phyloP scores from a whole-genome alignment of 2,797 vertebrate species.

The Peromyscus attwateri region DNA sequence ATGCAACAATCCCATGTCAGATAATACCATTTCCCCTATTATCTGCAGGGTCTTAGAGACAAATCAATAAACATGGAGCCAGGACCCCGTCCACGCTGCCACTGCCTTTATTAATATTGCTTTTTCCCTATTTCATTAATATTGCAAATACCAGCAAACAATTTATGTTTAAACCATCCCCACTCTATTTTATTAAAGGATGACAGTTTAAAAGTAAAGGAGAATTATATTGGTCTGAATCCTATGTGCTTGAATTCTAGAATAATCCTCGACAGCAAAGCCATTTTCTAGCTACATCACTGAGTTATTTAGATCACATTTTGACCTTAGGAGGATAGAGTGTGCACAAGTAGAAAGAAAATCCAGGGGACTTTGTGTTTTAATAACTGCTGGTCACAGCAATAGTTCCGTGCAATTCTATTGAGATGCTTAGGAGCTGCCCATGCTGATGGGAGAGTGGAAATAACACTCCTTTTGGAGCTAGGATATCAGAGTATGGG shows the following conservation, averaged over 20 bases:
- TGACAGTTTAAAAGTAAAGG: slow-evolving; percentile 75
- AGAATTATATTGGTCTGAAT: slow-evolving; percentile 69
- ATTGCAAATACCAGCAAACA: slow-evolving; percentile 69
- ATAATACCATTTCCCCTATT: slow-evolving; percentile 79
- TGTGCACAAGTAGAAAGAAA: slow-evolving; percentile 31
- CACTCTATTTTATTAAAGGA: slow-evolving; percentile 47
- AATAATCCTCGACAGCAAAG: slow-evolving; percentile 61
- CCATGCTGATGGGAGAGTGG: neutral
- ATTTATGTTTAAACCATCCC: slow-evolving; percentile 60
- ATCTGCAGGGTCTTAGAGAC: slow-evolving; percentile 71
- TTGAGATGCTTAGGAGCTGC: neutral
- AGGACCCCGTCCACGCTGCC: slow-evolving; percentile 71
- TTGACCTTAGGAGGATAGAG: slow-evolving; percentile 44
- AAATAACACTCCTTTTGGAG: neutral
- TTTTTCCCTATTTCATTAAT: slow-evolving; percentile 76
- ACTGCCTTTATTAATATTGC: slow-evolving; percentile 77
- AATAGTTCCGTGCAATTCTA: neutral
- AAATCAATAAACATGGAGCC: slow-evolving; percentile 81
- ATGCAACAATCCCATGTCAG: slow-evolving; percentile 57
- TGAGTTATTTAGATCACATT: slow-evolving; percentile 58
- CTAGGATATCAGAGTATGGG: neutral
- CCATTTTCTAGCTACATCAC: slow-evolving; percentile 60
- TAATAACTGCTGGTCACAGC: slow-evolving; percentile 4
- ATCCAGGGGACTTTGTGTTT: neutral
- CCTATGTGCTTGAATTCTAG: slow-evolving; percentile 51